Evolutionary conservation across 2,888 invertebrate species (phyloP).

Genomic region (Caenorhabditis sp.): DNA sequence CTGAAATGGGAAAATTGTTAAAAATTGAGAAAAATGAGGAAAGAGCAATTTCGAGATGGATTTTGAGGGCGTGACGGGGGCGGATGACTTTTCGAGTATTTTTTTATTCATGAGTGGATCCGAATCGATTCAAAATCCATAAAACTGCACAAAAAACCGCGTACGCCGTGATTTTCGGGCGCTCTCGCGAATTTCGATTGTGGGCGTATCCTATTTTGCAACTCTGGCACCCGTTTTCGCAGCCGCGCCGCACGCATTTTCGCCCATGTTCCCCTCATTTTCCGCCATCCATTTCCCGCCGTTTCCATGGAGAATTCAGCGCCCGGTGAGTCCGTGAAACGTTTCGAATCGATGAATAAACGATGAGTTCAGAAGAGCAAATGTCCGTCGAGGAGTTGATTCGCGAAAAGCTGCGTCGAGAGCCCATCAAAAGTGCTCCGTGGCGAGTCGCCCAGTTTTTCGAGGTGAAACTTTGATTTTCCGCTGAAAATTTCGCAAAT

Average conservation of each 20-base stretch:
- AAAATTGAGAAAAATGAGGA: not conserved
- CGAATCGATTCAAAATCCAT: no score
- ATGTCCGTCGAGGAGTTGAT: constrained; percentile 1
- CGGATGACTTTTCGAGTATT: no score
- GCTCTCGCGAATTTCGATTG: no score
- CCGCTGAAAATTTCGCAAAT: no score
- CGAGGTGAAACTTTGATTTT: no score
- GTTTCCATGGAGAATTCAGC: not conserved
- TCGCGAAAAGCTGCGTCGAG: not conserved
- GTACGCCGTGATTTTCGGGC: no score
- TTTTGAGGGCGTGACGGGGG: no score
- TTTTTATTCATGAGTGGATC: no score
- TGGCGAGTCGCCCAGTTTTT: constrained; percentile 28
- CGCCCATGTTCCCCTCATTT: not conserved
- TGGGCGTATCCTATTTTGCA: constrained; percentile 10
- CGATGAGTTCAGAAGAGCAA: constrained; percentile 4
- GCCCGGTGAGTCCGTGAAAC: constrained; percentile 8
- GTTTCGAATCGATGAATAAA: no score
- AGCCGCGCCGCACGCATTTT: constrained; percentile 20
- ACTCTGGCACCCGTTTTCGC: constrained; percentile 9
- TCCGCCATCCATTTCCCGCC: not conserved
- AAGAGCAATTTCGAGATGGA: not conserved
- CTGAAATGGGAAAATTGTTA: not conserved
- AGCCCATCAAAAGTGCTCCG: constrained; percentile 25
- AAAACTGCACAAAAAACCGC: no score